Evolutionary conservation across 2,797 vertebrate species (phyloP).

Genomic region (Crenichthys baileyi): DNA sequence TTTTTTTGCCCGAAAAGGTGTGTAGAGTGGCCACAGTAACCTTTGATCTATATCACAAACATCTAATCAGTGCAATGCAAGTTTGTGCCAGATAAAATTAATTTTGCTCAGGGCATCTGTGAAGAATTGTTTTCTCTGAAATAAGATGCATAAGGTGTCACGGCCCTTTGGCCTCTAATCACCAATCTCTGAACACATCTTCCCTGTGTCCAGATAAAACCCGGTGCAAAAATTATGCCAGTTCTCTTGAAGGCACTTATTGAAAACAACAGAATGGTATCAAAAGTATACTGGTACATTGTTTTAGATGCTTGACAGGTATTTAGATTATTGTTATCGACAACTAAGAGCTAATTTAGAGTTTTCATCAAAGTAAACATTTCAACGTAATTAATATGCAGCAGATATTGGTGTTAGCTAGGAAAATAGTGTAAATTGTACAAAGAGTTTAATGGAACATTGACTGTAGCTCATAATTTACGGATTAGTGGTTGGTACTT

Average conservation of each 20-base stretch:
- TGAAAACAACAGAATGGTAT: not conserved
- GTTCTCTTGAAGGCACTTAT: not conserved
- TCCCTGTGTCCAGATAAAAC: not conserved
- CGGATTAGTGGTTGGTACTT: too few relatives aligned
- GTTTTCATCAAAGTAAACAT: not conserved
- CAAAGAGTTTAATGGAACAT: not conserved
- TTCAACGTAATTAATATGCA: constrained; percentile 7
- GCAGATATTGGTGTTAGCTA: not conserved
- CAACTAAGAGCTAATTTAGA: constrained; percentile 14
- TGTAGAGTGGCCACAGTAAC: not conserved
- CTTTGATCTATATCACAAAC: not conserved
- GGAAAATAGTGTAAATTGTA: not conserved
- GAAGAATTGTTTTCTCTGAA: not conserved
- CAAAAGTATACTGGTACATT: not conserved
- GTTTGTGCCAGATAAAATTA: not conserved
- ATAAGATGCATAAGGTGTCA: not conserved
- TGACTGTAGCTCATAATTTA: not conserved
- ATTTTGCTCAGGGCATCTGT: not conserved
- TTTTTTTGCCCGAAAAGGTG: not conserved
- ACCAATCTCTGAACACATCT: not conserved
- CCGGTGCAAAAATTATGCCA: not conserved
- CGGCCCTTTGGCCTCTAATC: not conserved
- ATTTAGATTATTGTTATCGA: not conserved
- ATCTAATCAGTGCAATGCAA: not conserved
- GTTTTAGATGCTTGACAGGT: not conserved